Percentiles rank a stretch among this genome's conserved stretches.
Conservation (phyloP, 1,140 invertebrate species). For the Cepaea nemoralis region DNA sequence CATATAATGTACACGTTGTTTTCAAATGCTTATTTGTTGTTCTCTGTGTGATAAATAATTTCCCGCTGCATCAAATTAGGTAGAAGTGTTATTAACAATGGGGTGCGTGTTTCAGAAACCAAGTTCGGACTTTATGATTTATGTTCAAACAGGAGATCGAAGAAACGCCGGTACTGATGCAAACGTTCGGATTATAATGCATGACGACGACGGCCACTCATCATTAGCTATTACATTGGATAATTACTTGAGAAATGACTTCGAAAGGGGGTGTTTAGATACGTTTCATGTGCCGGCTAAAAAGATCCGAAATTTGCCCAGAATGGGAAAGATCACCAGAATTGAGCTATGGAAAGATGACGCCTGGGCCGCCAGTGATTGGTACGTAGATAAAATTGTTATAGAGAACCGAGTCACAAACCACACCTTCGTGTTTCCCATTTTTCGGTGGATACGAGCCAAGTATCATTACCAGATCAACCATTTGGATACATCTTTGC, state of each 20-base stretch:
- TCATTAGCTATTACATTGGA: conserved; percentile 64
- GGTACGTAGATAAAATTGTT: conserved; percentile 72
- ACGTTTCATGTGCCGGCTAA: conserved; percentile 60
- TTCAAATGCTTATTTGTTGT: too few relatives aligned
- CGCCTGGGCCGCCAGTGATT: conserved; percentile 68
- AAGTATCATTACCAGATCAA: conserved; percentile 70
- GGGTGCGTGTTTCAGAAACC: conserved; percentile 14
- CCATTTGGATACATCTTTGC: conserved; percentile 72
- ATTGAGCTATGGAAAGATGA: conserved; percentile 72
- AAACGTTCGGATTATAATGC: conserved; percentile 67
- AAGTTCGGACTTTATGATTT: conserved; percentile 55
- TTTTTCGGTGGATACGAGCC: conserved; percentile 72
- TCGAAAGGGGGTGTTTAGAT: conserved; percentile 69
- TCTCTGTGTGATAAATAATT: too few relatives aligned
- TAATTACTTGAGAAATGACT: conserved; percentile 69
- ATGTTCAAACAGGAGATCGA: conserved; percentile 71
- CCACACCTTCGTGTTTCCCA: conserved; percentile 69
- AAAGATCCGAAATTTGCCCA: conserved; percentile 51
- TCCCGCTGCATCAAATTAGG: too few relatives aligned
- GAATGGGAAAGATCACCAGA: conserved; percentile 55
- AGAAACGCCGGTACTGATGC: conserved; percentile 71
- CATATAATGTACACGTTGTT: too few relatives aligned
- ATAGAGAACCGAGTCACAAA: conserved; percentile 67
- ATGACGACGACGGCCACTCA: conserved; percentile 63
- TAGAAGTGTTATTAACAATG: too few relatives aligned